phyloP scores from a whole-genome alignment of 2,797 vertebrate genomes.

The Antrozous pallidus region DNA sequence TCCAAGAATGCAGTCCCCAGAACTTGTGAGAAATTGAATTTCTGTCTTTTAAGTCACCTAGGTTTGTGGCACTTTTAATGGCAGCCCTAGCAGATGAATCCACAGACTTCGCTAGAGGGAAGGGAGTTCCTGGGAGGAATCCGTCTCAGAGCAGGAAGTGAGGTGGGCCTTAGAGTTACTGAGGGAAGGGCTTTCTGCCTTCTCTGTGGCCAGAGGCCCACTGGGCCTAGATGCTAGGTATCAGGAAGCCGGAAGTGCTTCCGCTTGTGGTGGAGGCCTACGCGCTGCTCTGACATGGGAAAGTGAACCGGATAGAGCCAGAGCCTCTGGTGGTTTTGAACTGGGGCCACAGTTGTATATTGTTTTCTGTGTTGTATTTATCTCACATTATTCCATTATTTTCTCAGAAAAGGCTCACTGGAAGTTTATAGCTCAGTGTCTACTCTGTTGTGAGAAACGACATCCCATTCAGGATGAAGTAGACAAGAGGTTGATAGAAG shows the following conservation, averaged over 20 bases:
- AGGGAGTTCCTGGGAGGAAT: not conserved
- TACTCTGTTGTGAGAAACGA: not conserved
- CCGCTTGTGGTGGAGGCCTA: not conserved
- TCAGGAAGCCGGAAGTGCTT: not conserved
- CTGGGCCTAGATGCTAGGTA: not conserved
- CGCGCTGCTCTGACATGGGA: accelerated
- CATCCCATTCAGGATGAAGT: not conserved
- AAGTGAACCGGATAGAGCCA: not conserved
- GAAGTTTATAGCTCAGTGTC: not conserved
- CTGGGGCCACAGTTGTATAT: accelerated
- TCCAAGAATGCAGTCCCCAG: not conserved
- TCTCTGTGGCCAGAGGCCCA: not conserved
- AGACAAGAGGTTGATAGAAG: not conserved
- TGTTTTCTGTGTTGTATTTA: not conserved
- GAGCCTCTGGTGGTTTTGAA: not conserved
- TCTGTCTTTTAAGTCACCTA: not conserved
- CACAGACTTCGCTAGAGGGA: not conserved
- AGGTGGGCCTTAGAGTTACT: not conserved
- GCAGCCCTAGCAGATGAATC: not conserved
- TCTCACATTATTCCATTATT: not conserved
- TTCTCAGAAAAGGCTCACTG: not conserved
- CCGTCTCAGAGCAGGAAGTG: not conserved
- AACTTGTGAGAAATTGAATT: not conserved
- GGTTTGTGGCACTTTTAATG: not conserved
- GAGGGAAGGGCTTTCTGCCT: not conserved